Evolutionary conservation across 1,140 invertebrate species (phyloP).

Genomic region (Hermetia illucens): DNA sequence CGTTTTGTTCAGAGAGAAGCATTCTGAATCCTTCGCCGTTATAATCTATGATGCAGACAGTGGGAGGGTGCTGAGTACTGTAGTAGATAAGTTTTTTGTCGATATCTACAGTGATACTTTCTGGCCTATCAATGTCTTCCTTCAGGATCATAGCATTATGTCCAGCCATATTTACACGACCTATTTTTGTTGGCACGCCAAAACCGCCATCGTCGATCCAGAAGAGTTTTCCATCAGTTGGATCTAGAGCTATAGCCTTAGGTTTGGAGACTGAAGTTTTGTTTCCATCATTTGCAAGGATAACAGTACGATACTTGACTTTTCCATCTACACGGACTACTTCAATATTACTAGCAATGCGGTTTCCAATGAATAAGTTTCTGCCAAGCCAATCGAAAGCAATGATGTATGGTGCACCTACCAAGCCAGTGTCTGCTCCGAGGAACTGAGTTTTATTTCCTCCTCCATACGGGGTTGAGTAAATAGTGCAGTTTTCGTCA

Average conservation of each 20-base stretch:
- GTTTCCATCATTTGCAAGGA: constrained; percentile 83
- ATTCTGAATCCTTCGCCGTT: constrained; percentile 56
- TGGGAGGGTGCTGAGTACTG: constrained; percentile 59
- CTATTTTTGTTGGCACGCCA: constrained; percentile 83
- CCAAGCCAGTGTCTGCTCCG: constrained; percentile 60
- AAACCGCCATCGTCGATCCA: constrained; percentile 92
- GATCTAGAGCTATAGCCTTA: constrained; percentile 77
- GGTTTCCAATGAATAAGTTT: constrained; percentile 90
- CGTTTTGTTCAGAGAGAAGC: constrained; percentile 51
- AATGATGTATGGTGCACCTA: constrained; percentile 80
- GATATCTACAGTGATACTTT: constrained; percentile 75
- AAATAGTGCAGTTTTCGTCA: constrained; percentile 68
- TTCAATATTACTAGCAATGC: constrained; percentile 83
- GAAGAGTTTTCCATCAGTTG: constrained; percentile 78
- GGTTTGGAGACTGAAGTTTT: constrained; percentile 76
- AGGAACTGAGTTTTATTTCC: constrained; percentile 80
- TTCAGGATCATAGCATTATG: constrained; percentile 55
- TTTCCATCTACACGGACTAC: constrained; percentile 78
- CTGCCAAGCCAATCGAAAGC: constrained; percentile 94
- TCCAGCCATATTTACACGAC: constrained; percentile 89
- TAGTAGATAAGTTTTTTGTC: constrained; percentile 75
- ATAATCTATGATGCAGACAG: constrained; percentile 57
- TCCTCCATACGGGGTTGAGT: constrained; percentile 66
- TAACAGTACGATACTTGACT: constrained; percentile 66
- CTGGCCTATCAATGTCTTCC: constrained; percentile 51